These are phyloP conservation scores for Choloepus didactylus DNA, from an alignment of 2,797 vertebrate species.

Conservation along the genomic window DNA sequence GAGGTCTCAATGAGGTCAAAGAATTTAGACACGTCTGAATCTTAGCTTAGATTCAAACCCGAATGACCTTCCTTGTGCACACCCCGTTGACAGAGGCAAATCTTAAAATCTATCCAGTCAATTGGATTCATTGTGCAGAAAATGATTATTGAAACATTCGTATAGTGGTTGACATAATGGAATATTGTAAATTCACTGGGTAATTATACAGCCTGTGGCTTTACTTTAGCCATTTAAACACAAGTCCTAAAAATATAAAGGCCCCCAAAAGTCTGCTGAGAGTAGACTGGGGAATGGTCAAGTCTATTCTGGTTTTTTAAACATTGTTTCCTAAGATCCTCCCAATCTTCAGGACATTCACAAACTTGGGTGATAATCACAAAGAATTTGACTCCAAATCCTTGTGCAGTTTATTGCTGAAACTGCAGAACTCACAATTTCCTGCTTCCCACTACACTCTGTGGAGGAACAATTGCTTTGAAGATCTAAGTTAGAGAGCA, in stretches of 20 bases:
- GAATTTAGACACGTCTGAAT: constrained; percentile 17
- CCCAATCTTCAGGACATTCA: constrained; percentile 3
- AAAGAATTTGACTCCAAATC: background rate
- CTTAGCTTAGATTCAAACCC: constrained; percentile 2
- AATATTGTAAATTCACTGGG: background rate
- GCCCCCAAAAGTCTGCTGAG: background rate
- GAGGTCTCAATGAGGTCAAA: background rate
- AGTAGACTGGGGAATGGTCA: background rate
- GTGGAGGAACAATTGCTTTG: background rate
- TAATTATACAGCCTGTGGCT: background rate
- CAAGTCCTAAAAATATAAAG: background rate
- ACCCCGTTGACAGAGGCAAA: background rate
- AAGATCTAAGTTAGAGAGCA: background rate
- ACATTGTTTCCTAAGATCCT: background rate
- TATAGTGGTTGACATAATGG: background rate
- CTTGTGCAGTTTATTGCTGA: background rate
- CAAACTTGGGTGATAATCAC: background rate
- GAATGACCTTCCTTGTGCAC: background rate
- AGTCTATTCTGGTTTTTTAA: background rate
- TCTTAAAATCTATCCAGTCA: background rate
- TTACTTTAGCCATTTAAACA: background rate
- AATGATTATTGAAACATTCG: background rate
- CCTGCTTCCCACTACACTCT: background rate
- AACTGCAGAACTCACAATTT: background rate
- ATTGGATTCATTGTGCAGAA: background rate